phyloP scores from a whole-genome alignment of 92 coral and sea anemone species.

The Hydrozoanthus gracilis region DNA sequence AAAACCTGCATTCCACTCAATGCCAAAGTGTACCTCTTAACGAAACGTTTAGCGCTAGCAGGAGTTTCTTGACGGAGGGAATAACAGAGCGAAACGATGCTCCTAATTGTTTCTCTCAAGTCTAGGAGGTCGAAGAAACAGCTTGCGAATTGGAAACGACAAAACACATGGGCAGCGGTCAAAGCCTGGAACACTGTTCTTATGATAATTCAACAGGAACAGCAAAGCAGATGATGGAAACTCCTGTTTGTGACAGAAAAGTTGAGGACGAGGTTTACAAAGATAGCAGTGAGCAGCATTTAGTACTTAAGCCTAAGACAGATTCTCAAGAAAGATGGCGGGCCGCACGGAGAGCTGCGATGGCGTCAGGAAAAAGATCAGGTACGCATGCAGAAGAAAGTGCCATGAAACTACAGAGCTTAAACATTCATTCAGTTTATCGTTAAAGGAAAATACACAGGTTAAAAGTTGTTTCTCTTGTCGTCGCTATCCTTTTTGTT shows the following conservation, averaged over 20 bases:
- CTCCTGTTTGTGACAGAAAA: not conserved
- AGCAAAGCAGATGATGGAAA: conserved; percentile 1
- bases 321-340: not conserved
- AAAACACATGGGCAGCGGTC: not conserved
- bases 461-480: too few relatives aligned
- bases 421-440: too few relatives aligned
- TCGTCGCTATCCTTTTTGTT: too few relatives aligned
- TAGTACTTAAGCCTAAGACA: not conserved
- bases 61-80: too few relatives aligned
- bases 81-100: not conserved
- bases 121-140: not conserved
- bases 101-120: not conserved
- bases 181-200: not conserved
- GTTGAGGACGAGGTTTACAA: not conserved
- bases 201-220: not conserved
- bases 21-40: not conserved
- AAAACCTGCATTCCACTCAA: not conserved
- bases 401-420: too few relatives aligned
- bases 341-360: conserved; percentile 1
- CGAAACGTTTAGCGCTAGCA: not conserved
- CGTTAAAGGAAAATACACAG: too few relatives aligned
- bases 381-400: not conserved
- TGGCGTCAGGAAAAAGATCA: not conserved
- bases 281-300: not conserved
- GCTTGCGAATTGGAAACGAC: not conserved